Conservation (phyloP, 2,797 vertebrate species). For the Australoheros facetus region DNA sequence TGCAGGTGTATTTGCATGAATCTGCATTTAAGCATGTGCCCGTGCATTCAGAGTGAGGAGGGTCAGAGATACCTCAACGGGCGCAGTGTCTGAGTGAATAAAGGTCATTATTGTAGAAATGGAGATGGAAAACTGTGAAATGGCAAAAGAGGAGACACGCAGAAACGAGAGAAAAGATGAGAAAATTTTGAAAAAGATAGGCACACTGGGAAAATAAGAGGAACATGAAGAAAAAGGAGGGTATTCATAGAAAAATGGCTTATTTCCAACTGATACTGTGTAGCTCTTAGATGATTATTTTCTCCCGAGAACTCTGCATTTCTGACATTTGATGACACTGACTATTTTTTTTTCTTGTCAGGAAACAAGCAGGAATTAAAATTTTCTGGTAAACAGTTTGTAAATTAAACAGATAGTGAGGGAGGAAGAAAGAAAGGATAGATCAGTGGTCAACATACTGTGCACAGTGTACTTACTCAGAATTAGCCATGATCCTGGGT, state of each 20-base stretch:
- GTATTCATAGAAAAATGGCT: not conserved
- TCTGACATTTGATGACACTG: not conserved
- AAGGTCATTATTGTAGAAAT: conserved; percentile 55
- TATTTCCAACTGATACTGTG: not conserved
- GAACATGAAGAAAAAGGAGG: not conserved
- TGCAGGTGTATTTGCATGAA: conserved; percentile 46
- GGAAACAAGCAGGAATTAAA: not conserved
- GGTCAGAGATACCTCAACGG: conserved; percentile 51
- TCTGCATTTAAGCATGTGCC: conserved; percentile 38
- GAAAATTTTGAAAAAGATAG: not conserved
- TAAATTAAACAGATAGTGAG: not conserved
- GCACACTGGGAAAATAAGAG: not conserved
- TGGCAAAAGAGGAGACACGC: not conserved
- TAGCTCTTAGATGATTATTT: not conserved
- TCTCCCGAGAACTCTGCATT: not conserved
- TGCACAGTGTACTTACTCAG: conserved; percentile 68
- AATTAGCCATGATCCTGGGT: conserved; percentile 70
- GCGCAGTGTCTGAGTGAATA: conserved; percentile 40
- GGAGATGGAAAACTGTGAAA: conserved; percentile 12
- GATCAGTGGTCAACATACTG: not conserved
- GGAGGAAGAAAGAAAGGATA: not conserved
- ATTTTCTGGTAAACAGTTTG: not conserved
- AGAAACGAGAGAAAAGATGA: not conserved
- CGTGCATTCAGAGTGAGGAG: conserved; percentile 54
- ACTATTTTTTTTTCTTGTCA: not conserved